Conservation (phyloP, 1,140 invertebrate species). For the Gryllus bimaculatus region DNA sequence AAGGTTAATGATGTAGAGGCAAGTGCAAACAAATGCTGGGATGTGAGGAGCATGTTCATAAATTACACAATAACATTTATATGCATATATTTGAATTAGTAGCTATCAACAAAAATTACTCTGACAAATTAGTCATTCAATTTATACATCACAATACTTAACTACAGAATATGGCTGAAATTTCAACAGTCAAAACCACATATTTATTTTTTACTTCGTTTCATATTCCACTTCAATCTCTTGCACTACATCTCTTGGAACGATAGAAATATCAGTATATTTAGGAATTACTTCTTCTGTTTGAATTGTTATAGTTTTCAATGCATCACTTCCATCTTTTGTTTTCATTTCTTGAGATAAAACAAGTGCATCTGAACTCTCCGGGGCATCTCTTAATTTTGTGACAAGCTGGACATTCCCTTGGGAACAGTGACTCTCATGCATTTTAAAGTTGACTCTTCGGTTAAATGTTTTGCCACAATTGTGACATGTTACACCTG, state of each 20-base stretch:
- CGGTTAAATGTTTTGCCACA: not conserved
- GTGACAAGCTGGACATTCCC: not conserved
- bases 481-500: not conserved
- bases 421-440: not conserved
- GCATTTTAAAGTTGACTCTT: not conserved
- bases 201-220: not conserved
- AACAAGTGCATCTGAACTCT: not conserved
- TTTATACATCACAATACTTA: too few species aligned
- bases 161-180: too few species aligned
- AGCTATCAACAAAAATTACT: too few species aligned
- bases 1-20: too few species aligned
- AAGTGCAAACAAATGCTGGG: too few species aligned
- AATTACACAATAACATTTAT: too few species aligned
- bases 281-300: not conserved
- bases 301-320: not conserved
- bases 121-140: too few species aligned
- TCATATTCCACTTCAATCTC: not conserved
- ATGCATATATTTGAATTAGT: too few species aligned
- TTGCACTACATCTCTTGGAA: not conserved
- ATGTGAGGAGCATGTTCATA: too few species aligned
- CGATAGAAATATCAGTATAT: not conserved
- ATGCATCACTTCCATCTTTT: not conserved
- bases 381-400: not conserved
- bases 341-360: too few species aligned
- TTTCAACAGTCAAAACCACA: too few species aligned